Percentiles rank a stretch among this genome's conserved stretches.
phyloP scores from a whole-genome alignment of 2,113 vertebrate genomes.

The Hydrochoerus hydrochaeris region DNA sequence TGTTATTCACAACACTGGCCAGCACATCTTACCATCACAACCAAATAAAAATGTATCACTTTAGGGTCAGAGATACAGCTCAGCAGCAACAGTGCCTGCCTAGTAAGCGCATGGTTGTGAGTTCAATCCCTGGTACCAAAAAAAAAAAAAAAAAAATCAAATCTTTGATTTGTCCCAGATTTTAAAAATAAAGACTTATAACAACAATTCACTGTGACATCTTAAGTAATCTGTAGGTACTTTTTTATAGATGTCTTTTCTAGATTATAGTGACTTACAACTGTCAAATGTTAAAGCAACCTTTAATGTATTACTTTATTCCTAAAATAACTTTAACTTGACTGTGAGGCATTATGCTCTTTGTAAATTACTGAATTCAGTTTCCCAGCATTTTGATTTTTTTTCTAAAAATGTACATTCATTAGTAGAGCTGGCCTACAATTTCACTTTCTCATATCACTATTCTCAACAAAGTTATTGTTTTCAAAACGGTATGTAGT shows the following conservation, averaged over 20 bases:
- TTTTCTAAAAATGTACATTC: not conserved
- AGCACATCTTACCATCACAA: not conserved
- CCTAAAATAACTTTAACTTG: not conserved
- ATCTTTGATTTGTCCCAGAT: not conserved
- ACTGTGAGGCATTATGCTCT: not conserved
- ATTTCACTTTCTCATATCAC: not conserved
- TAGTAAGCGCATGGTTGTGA: too few species aligned
- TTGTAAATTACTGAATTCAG: not conserved
- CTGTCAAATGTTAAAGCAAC: not conserved
- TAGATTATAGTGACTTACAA: not conserved
- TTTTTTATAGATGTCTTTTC: not conserved
- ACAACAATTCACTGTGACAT: not conserved
- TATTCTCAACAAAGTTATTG: not conserved
- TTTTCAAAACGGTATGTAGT: not conserved
- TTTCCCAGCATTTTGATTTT: not conserved
- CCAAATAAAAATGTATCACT: not conserved
- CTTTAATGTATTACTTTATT: not conserved
- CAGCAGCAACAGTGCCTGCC: too few species aligned
- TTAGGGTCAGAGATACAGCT: too few species aligned
- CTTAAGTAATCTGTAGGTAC: not conserved
- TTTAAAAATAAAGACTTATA: slow-evolving; percentile 22
- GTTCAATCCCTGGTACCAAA: too few species aligned
- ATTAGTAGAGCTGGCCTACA: not conserved
- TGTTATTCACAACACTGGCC: not conserved
- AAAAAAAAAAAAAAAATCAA: not conserved